Percentiles rank a stretch among this genome's conserved stretches.
phyloP scores from a whole-genome alignment of 2,113 vertebrate species.

The Rhipidura dahli region DNA sequence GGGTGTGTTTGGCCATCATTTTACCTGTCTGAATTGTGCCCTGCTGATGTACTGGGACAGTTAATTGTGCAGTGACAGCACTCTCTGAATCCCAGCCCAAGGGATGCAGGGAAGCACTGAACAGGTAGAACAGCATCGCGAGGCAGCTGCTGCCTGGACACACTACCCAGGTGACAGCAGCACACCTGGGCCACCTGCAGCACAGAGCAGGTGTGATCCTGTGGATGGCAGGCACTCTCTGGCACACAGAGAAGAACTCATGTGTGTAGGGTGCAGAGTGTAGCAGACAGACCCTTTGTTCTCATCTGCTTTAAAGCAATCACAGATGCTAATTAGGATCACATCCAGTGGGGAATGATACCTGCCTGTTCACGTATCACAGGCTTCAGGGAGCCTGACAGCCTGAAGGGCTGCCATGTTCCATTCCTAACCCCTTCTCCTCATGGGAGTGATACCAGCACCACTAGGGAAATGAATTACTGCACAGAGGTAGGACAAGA shows the following conservation, averaged over 20 bases:
- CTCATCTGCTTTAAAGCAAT: neutral
- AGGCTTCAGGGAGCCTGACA: neutral
- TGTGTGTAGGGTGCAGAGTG: neutral
- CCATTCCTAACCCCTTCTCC: neutral
- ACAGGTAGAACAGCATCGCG: neutral
- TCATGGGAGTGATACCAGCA: neutral
- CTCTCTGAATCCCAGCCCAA: neutral
- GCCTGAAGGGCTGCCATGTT: neutral
- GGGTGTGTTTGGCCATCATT: neutral
- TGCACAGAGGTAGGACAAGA: neutral
- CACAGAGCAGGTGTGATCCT: neutral
- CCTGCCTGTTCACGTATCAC: neutral
- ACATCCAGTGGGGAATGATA: neutral
- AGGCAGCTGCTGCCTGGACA: neutral
- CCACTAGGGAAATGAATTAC: neutral
- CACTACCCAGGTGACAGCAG: neutral
- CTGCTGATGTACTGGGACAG: neutral
- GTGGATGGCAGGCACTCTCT: neutral
- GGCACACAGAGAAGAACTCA: neutral
- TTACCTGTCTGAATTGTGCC: neutral
- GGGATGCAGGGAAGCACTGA: neutral
- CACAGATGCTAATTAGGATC: neutral
- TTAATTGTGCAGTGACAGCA: neutral
- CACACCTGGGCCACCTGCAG: neutral
- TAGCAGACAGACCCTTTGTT: neutral